Conservation (phyloP, 2,888 invertebrate species). For the Dynastes tityus region DNA sequence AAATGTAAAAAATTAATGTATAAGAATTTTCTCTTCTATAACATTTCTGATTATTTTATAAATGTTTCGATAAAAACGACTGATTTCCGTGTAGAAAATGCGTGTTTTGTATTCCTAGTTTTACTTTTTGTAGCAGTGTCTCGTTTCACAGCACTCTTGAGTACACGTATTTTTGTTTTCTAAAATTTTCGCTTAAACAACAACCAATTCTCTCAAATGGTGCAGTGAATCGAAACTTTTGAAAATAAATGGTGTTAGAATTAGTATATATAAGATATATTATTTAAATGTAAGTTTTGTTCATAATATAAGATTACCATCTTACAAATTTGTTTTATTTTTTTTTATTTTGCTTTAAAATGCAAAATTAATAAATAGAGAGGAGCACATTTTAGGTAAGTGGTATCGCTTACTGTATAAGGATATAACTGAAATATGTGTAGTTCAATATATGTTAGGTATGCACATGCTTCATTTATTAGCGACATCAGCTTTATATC, state of each 20-base stretch:
- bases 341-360: background rate
- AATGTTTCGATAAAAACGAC: constrained; percentile 40
- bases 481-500: too few relatives aligned
- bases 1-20: constrained; percentile 28
- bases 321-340: constrained; percentile 24
- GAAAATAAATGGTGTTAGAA: constrained; percentile 39
- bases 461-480: too few relatives aligned
- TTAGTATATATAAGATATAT: constrained; percentile 30
- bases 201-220: background rate
- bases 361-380: too few relatives aligned
- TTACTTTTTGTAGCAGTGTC: constrained; percentile 9
- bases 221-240: constrained; percentile 26
- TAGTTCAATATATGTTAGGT: too few relatives aligned
- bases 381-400: too few relatives aligned
- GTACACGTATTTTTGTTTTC: background rate
- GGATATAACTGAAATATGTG: too few relatives aligned
- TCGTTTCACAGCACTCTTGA: constrained; percentile 24
- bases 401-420: too few relatives aligned
- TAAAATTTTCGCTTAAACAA: too few relatives aligned
- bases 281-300: constrained; percentile 38
- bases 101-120: constrained; percentile 37
- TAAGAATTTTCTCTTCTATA: constrained; percentile 6
- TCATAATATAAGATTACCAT: constrained; percentile 41
- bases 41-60: constrained; percentile 26
- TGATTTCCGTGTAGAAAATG: constrained; percentile 39